Conservation (phyloP, 2,113 vertebrate species). For the Saccopteryx leptura region DNA sequence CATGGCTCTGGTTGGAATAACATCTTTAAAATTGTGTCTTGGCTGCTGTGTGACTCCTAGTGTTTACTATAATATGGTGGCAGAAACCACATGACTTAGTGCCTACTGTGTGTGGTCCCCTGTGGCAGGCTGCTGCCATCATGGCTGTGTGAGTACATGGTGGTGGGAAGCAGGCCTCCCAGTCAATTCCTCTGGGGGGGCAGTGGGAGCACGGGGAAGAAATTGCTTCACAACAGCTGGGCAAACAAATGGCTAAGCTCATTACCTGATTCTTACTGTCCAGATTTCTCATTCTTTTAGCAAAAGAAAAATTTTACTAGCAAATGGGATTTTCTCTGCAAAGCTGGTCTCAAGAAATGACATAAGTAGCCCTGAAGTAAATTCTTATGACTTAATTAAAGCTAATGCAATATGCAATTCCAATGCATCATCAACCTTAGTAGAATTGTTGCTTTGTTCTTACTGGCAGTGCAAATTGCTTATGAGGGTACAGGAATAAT, state of each 20-base stretch:
- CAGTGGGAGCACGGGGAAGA: not conserved
- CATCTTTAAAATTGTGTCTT: slow-evolving; percentile 78
- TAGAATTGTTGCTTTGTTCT: slow-evolving; percentile 46
- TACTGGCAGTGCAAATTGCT: not conserved
- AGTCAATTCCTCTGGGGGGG: not conserved
- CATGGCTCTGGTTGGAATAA: slow-evolving; percentile 79
- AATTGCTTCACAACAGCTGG: not conserved
- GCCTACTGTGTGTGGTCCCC: slow-evolving; percentile 74
- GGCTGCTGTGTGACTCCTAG: slow-evolving; percentile 84
- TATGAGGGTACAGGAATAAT: not conserved
- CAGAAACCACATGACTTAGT: slow-evolving; percentile 69
- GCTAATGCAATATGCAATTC: slow-evolving; percentile 24
- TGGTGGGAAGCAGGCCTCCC: not conserved
- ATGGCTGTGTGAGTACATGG: not conserved
- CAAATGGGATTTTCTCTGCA: slow-evolving; percentile 36
- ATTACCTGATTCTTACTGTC: not conserved
- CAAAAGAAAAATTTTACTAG: slow-evolving; percentile 67
- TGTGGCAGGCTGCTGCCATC: slow-evolving; percentile 43
- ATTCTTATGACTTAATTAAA: slow-evolving; percentile 75
- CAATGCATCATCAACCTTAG: not conserved
- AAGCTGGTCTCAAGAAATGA: slow-evolving; percentile 51
- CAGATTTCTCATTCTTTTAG: slow-evolving; percentile 30
- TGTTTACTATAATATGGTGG: slow-evolving; percentile 79
- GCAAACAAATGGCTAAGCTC: not conserved
- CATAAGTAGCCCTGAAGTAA: slow-evolving; percentile 54